phyloP scores from a whole-genome alignment of 2,888 invertebrate genomes.

The Osmoderma eremita region DNA sequence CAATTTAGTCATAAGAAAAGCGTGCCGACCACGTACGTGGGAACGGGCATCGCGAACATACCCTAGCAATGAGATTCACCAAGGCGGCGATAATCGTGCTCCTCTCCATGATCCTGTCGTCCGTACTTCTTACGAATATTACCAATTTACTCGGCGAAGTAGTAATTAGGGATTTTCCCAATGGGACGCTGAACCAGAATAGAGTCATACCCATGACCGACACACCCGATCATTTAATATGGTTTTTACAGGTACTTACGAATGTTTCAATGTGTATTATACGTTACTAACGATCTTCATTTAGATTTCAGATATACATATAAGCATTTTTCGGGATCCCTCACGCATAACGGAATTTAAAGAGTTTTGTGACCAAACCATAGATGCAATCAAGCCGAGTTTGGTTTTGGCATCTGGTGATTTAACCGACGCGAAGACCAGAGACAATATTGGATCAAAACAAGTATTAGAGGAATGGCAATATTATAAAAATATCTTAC shows the following conservation, averaged over 20 bases:
- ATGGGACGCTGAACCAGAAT: slow-evolving; percentile 60
- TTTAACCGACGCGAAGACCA: slow-evolving; percentile 86
- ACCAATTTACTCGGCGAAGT: slow-evolving; percentile 70
- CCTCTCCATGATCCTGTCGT: slow-evolving; percentile 71
- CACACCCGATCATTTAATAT: slow-evolving; percentile 71
- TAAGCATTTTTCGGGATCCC: slow-evolving; percentile 84
- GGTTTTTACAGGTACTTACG: slow-evolving; percentile 75
- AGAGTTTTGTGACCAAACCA: slow-evolving; percentile 81
- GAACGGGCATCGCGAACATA: neutral
- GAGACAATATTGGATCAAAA: slow-evolving; percentile 80
- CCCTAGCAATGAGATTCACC: slow-evolving; percentile 69
- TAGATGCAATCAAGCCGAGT: slow-evolving; percentile 77
- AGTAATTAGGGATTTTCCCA: slow-evolving; percentile 48
- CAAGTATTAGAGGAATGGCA: slow-evolving; percentile 87
- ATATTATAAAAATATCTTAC: slow-evolving; percentile 76
- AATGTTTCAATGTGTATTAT: neutral
- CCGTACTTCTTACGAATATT: slow-evolving; percentile 76
- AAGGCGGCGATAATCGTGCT: slow-evolving; percentile 71
- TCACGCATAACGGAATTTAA: slow-evolving; percentile 79
- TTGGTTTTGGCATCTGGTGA: slow-evolving; percentile 89
- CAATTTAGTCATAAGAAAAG: slow-evolving; percentile 9
- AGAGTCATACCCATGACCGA: slow-evolving; percentile 63
- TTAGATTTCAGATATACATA: slow-evolving; percentile 89
- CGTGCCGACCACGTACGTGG: slow-evolving; percentile 18
- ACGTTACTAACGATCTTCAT: slow-evolving; percentile 50